Percentiles rank a stretch among this genome's conserved stretches.
These are phyloP conservation scores for Mesocentrotus franciscanus DNA, from an alignment of 53 echinoderm and acorn worm genomes.

Conservation along the genomic window DNA sequence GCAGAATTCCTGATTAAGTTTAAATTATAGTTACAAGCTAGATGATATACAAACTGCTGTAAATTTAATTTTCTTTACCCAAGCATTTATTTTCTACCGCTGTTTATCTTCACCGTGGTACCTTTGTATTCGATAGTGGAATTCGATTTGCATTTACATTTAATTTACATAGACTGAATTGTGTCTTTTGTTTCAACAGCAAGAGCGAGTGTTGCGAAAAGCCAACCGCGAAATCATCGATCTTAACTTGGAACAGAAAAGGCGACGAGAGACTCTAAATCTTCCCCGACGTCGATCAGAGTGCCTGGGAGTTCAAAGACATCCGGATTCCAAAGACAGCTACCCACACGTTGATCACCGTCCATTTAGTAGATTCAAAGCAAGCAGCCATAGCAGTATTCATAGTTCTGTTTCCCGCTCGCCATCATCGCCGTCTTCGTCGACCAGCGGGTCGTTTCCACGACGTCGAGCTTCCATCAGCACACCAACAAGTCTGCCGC, in stretches of 20 bases:
- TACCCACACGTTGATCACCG: neutral
- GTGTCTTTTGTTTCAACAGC: neutral
- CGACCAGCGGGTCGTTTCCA: neutral
- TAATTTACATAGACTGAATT: neutral
- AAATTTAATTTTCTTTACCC: no score
- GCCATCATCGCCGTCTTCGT: neutral
- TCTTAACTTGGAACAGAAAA: slow-evolving; percentile 53
- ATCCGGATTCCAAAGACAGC: neutral
- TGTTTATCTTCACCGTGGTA: no score
- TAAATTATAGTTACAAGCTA: no score
- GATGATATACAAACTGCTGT: no score
- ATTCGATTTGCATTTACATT: no score
- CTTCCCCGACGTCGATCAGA: slow-evolving; percentile 27
- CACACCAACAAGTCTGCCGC: slow-evolving; percentile 1
- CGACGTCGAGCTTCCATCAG: slow-evolving; percentile 49
- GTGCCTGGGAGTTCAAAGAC: neutral
- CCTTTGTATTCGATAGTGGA: no score
- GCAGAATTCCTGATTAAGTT: no score
- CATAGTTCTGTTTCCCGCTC: neutral
- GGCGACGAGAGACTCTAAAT: neutral
- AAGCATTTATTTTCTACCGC: no score
- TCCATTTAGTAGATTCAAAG: neutral
- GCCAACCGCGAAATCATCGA: slow-evolving; percentile 65
- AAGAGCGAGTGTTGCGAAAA: slow-evolving; percentile 36
- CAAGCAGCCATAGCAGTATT: neutral